Evolutionary conservation across 2,888 invertebrate genomes (phyloP).

Genomic region (Xanthia icteritia): DNA sequence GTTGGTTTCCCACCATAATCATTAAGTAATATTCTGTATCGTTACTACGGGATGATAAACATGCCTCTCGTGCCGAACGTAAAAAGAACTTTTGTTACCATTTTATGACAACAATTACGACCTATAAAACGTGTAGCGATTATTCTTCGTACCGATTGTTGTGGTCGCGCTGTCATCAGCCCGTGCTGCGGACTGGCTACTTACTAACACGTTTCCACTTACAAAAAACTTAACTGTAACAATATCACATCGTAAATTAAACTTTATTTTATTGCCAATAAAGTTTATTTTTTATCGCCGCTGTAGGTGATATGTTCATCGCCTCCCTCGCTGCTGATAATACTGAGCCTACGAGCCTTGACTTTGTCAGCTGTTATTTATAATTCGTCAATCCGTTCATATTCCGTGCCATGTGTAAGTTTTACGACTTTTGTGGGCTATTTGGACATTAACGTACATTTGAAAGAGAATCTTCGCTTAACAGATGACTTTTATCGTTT

Average conservation of each 20-base stretch:
- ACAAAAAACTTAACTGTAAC: constrained; percentile 70
- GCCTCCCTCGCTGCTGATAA: constrained; percentile 67
- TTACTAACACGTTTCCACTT: constrained; percentile 62
- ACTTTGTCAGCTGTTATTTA: constrained; percentile 81
- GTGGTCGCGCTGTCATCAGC: constrained; percentile 87
- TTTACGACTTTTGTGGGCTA: constrained; percentile 63
- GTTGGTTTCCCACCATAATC: constrained; percentile 85
- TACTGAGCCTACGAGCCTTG: constrained; percentile 75
- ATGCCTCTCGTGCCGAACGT: constrained; percentile 88
- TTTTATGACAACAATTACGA: constrained; percentile 90
- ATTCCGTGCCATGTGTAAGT: constrained; percentile 64
- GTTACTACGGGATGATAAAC: constrained; percentile 87
- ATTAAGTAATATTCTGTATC: constrained; percentile 80
- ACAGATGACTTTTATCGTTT: constrained; percentile 58
- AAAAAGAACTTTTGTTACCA: constrained; percentile 90
- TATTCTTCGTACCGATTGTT: constrained; percentile 88
- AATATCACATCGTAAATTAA: constrained; percentile 68
- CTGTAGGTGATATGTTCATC: constrained; percentile 67
- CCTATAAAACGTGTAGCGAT: constrained; percentile 89
- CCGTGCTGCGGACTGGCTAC: constrained; percentile 77
- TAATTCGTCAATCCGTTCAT: constrained; percentile 75
- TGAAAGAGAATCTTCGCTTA: constrained; percentile 54
- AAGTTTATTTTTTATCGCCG: constrained; percentile 70
- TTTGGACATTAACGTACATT: constrained; percentile 61
- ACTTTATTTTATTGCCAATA: constrained; percentile 73